These are phyloP conservation scores for Temnothorax curvispinosus DNA, from an alignment of 1,140 invertebrate genomes.

Conservation along the genomic window DNA sequence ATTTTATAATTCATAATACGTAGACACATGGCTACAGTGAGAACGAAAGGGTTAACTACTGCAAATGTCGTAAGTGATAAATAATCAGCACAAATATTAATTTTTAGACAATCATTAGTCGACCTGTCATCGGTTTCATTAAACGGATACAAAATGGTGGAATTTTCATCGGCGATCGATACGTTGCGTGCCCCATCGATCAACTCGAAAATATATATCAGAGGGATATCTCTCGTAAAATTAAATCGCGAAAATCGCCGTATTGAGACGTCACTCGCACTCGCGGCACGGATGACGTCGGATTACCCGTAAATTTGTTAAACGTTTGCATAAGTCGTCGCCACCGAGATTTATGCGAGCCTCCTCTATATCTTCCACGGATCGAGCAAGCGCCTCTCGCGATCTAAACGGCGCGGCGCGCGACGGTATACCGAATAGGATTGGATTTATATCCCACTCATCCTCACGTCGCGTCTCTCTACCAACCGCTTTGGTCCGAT, in stretches of 20 bases:
- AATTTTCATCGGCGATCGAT: background rate
- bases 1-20: background rate
- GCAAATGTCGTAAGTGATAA: background rate
- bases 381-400: constrained; percentile 5
- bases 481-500: constrained; percentile 35
- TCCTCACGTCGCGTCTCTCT: constrained; percentile 40
- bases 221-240: background rate
- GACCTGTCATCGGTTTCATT: background rate
- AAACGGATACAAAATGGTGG: background rate
- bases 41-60: background rate
- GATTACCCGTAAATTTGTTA: constrained; percentile 53
- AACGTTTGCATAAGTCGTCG: constrained; percentile 38
- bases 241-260: constrained; percentile 24
- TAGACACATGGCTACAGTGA: background rate
- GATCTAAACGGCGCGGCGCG: background rate
- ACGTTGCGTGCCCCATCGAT: background rate
- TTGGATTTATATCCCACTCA: constrained; percentile 45
- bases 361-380: background rate
- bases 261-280: constrained; percentile 33
- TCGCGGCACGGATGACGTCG: constrained; percentile 9
- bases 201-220: background rate
- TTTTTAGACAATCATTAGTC: background rate
- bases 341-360: constrained; percentile 26
- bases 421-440: background rate
- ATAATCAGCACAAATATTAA: background rate